Percentiles rank a stretch among this genome's conserved stretches.
Evolutionary conservation across 2,113 vertebrate species (phyloP).

Genomic region (Nycticebus coucang): DNA sequence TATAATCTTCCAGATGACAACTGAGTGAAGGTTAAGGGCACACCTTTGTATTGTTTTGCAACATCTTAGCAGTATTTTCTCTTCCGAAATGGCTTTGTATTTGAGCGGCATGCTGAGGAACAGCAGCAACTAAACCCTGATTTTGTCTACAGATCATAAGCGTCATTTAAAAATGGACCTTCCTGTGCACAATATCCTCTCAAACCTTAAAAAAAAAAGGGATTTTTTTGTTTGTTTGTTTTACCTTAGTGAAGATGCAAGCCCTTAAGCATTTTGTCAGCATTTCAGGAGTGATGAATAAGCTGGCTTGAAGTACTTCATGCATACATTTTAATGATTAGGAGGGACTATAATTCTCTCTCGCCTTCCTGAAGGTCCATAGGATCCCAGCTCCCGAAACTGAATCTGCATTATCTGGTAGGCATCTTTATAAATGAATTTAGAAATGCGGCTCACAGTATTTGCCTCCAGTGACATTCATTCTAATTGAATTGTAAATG

Average conservation of each 20-base stretch:
- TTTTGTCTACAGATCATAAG: not conserved
- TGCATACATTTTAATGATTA: conserved; percentile 78
- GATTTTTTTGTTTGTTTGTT: not conserved
- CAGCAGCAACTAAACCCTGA: not conserved
- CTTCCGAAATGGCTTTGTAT: not conserved
- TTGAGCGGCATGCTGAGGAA: not conserved
- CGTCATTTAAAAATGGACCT: not conserved
- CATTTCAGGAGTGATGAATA: conserved; percentile 73
- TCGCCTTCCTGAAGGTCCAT: conserved; percentile 68
- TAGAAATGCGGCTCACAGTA: conserved; percentile 75
- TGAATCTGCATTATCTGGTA: conserved; percentile 74
- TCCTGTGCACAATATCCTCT: not conserved
- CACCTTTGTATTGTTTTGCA: not conserved
- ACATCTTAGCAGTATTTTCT: not conserved
- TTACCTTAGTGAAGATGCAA: conserved; percentile 49
- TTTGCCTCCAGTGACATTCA: conserved; percentile 79
- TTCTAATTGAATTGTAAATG: conserved; percentile 84
- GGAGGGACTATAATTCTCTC: conserved; percentile 71
- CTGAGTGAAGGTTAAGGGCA: not conserved
- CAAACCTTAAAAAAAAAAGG: not conserved
- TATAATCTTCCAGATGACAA: not conserved
- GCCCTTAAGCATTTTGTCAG: conserved; percentile 64
- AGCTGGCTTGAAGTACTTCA: conserved; percentile 69
- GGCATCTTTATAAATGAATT: conserved; percentile 80
- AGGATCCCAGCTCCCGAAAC: conserved; percentile 74